Evolutionary conservation across 1,140 invertebrate species (phyloP).

Genomic region (Drosophila athabasca): DNA sequence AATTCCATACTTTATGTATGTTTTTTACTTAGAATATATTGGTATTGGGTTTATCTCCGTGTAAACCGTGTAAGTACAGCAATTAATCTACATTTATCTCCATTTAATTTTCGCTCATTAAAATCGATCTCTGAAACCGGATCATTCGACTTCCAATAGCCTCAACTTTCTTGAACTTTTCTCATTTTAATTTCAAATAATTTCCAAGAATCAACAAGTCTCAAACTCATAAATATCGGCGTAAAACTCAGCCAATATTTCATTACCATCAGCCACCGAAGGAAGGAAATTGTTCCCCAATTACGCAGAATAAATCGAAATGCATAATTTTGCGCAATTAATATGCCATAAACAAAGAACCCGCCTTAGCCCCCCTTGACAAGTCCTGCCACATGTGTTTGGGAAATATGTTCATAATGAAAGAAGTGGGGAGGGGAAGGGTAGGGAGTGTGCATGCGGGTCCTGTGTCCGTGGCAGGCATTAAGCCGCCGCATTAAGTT

Average conservation of each 20-base stretch:
- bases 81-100: too few relatives aligned
- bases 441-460: background rate
- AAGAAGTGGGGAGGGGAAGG: too few relatives aligned
- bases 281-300: slow-evolving; percentile 3
- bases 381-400: slow-evolving; percentile 34
- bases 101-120: too few relatives aligned
- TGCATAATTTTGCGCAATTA: slow-evolving; percentile 28
- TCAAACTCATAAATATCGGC: slow-evolving; percentile 25
- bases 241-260: slow-evolving; percentile 3
- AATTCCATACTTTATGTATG: too few relatives aligned
- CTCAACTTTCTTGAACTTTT: slow-evolving; percentile 2
- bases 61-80: too few relatives aligned
- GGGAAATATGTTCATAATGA: slow-evolving; percentile 5
- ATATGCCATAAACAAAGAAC: slow-evolving; percentile 33
- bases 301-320: slow-evolving; percentile 24
- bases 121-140: too few relatives aligned
- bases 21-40: too few relatives aligned
- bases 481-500: slow-evolving; percentile 64
- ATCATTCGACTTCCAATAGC: background rate
- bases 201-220: slow-evolving; percentile 18
- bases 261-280: slow-evolving; percentile 5
- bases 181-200: background rate
- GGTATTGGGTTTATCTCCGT: too few relatives aligned
- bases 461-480: slow-evolving; percentile 24
- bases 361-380: background rate